These are phyloP conservation scores for Oscarella lobularis DNA, from an alignment of 37 sponge, comb jelly and placozoan genomes.

Conservation along the genomic window DNA sequence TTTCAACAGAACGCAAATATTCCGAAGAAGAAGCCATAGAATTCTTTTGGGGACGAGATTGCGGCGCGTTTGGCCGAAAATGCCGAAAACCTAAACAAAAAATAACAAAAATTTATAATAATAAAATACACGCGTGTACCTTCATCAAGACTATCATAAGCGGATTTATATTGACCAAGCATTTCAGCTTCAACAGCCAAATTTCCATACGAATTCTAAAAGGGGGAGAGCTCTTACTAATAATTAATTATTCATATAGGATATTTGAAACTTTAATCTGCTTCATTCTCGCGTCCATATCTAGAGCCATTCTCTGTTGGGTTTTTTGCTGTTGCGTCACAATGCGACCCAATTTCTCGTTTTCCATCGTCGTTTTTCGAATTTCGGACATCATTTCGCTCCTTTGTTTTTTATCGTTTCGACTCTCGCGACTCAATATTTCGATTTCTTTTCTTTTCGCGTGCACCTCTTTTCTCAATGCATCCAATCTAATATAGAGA, in stretches of 20 bases:
- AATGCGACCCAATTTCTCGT: not conserved
- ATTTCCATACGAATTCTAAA: not conserved
- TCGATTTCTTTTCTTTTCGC: not conserved
- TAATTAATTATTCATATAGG: not conserved
- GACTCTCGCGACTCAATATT: not conserved
- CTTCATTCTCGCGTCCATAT: slow-evolving; percentile 16
- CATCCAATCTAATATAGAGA: not conserved
- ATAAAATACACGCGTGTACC: not conserved
- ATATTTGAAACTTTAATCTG: slow-evolving; percentile 15
- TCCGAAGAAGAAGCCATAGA: too few species aligned
- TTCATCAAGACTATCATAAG: not conserved
- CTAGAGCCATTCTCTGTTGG: slow-evolving; percentile 27
- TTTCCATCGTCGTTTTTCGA: not conserved
- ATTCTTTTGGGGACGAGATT: too few species aligned
- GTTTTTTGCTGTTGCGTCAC: slow-evolving; percentile 17
- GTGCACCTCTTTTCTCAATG: not conserved
- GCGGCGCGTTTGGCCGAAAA: too few species aligned
- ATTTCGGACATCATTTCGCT: not conserved
- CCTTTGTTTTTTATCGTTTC: not conserved
- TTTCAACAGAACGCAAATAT: too few species aligned
- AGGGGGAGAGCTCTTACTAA: not conserved
- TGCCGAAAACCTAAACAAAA: not conserved
- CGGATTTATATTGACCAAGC: not conserved
- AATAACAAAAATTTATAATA: not conserved
- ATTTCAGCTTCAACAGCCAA: not conserved